phyloP scores from a whole-genome alignment of 2,797 vertebrate genomes.

The Serranus cabrilla region DNA sequence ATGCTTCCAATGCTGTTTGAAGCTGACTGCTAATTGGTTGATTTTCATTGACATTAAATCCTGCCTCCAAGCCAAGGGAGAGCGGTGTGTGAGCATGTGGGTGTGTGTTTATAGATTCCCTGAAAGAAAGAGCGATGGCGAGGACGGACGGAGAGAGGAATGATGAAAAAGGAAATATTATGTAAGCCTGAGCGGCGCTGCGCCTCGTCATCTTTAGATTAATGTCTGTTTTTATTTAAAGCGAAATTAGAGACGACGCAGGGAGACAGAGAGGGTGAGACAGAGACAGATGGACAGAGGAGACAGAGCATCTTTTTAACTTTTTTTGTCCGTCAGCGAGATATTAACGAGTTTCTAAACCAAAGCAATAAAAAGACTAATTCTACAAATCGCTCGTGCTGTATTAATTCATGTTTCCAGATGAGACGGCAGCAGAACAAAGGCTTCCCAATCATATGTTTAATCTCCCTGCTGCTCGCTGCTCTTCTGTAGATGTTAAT shows the following conservation, averaged over 20 bases:
- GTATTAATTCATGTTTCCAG: slow-evolving; percentile 36
- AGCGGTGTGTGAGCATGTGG: slow-evolving; percentile 28
- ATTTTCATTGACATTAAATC: slow-evolving; percentile 73
- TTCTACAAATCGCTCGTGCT: slow-evolving; percentile 40
- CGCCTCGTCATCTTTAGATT: slow-evolving; percentile 49
- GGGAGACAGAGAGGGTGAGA: slow-evolving; percentile 4
- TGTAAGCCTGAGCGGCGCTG: slow-evolving; percentile 31
- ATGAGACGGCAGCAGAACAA: slow-evolving; percentile 7
- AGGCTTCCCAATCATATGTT: not conserved
- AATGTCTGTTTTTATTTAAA: slow-evolving; percentile 45
- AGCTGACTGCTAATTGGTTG: slow-evolving; percentile 70
- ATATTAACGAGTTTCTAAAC: slow-evolving; percentile 32
- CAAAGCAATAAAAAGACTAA: slow-evolving; percentile 8
- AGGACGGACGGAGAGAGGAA: not conserved
- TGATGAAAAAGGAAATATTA: slow-evolving; percentile 39
- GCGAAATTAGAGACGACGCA: not conserved
- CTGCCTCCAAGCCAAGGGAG: slow-evolving; percentile 58
- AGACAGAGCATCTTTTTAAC: not conserved
- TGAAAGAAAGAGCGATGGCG: slow-evolving; percentile 30
- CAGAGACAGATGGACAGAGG: not conserved
- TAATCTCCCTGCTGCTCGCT: slow-evolving; percentile 6
- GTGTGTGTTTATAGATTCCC: slow-evolving; percentile 49
- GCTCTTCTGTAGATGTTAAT: not conserved
- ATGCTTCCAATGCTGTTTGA: slow-evolving; percentile 49
- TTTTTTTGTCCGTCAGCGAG: slow-evolving; percentile 25